Conservation (phyloP, 1,140 invertebrate species). For the Drosophila punjabiensis region DNA sequence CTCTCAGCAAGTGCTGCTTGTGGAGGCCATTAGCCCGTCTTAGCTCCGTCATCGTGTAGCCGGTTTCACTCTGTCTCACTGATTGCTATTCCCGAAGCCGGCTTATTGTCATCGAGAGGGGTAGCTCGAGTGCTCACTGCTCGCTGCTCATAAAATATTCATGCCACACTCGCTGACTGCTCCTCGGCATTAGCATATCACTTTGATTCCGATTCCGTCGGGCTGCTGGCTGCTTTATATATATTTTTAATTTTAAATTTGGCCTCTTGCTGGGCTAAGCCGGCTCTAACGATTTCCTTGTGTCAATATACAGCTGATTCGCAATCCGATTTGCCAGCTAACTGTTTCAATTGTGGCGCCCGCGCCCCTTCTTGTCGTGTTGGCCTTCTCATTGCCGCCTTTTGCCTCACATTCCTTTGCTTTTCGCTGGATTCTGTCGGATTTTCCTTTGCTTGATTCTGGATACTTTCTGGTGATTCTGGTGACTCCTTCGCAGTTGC, state of each 20-base stretch:
- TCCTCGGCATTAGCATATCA: constrained; percentile 73
- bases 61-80: constrained; percentile 13
- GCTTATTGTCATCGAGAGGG: constrained; percentile 72
- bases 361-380: constrained; percentile 27
- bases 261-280: constrained; percentile 61
- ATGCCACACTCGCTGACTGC: constrained; percentile 38
- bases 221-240: constrained; percentile 39
- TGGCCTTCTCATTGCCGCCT: constrained; percentile 69
- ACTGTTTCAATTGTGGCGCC: constrained; percentile 60
- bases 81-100: constrained; percentile 29
- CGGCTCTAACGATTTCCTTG: constrained; percentile 80
- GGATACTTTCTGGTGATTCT: constrained; percentile 13
- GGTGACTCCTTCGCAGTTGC: constrained; percentile 1
- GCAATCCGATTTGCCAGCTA: constrained; percentile 74
- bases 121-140: constrained; percentile 12
- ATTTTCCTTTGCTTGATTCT: not conserved
- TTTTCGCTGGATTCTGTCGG: constrained; percentile 21
- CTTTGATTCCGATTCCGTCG: constrained; percentile 51
- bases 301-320: constrained; percentile 80
- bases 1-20: constrained; percentile 66
- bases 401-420: constrained; percentile 21
- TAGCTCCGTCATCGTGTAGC: constrained; percentile 63
- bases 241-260: constrained; percentile 77
- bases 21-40: constrained; percentile 64
- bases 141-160: constrained; percentile 76